Evolutionary conservation across 2,797 vertebrate species (phyloP), one percentile per base, ranked within the genome.

Genomic region (Columba guinea): DNA sequence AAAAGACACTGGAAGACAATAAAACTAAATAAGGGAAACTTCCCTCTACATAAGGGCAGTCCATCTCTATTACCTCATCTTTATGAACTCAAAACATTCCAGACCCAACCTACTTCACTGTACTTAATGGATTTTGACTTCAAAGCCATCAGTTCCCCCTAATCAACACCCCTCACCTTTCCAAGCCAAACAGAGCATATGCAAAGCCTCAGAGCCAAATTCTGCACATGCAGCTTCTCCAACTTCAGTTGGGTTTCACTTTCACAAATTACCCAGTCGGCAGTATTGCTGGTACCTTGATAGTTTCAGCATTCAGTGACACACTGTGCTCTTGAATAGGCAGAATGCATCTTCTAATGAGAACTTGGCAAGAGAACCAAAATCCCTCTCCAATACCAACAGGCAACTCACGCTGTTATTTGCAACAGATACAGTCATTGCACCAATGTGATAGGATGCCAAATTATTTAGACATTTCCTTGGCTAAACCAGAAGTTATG

Each of bases 181-280:
- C 67, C 74, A 87, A 44, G 24, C 17, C 59, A 53, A 90, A 44
- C 3, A 74, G 52, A 91, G 35, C 34, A 82, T 67, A 91, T 71
- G 63, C 23, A 94, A 91, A 96, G n/a, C 35, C 70, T 79, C 55
- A 46, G 63, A 89, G 77, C 53, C 35, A 91, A 95, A 76, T 51
- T 93, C 77, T 64, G 76, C 59, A 56, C 41, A 16, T 5, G 60
- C 28, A 92, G 41, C 26, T 79, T 86, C 51, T 90, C 64, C 5
- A 6, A 3, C 4, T 24, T 77, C 32, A 73, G 19, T 7, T 27
- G 46, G 78, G 44, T 80, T 81, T 63, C 37, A 55, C 35, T 60
- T 77, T 24, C 51, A 84, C 62, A 87, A 60, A 63, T 4, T 12
- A 44, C 46, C 46, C n/a, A 60, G 58, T 44, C 81, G 62, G 52